phyloP scores from a whole-genome alignment of 2,113 vertebrate genomes.

The Macrotus californicus region DNA sequence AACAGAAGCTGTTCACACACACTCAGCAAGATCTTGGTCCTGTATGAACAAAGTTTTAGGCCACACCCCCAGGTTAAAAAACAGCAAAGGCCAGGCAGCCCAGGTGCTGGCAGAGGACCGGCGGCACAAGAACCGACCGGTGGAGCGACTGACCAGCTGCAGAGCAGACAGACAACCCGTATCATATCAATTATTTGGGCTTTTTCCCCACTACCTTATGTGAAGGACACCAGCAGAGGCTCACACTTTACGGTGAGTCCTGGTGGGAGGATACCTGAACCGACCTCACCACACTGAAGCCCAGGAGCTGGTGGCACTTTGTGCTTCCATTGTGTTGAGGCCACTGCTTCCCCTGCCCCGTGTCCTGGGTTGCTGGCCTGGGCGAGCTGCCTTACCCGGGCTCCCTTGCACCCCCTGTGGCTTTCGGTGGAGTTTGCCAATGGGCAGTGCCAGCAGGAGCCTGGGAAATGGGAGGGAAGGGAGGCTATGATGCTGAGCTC shows the following conservation, averaged over 20 bases:
- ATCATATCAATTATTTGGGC: background rate
- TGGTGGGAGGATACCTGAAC: background rate
- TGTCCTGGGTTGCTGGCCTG: background rate
- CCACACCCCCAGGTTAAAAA: background rate
- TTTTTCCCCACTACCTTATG: background rate
- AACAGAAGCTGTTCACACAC: background rate
- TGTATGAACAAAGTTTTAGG: background rate
- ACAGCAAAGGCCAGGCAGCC: background rate
- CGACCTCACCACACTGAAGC: background rate
- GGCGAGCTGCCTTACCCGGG: fast-evolving
- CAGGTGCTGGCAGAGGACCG: background rate
- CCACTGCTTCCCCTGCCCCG: background rate
- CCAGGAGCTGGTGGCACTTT: background rate
- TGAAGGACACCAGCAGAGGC: background rate
- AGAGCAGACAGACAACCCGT: background rate
- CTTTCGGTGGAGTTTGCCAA: background rate
- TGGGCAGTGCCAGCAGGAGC: background rate
- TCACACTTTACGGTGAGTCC: background rate
- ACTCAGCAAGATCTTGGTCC: background rate
- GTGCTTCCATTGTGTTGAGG: background rate
- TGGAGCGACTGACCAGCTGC: background rate
- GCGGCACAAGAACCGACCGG: background rate
- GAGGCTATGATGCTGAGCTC: background rate
- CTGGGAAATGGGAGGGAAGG: background rate
- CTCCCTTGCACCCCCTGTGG: background rate